Evolutionary conservation across 1,140 invertebrate genomes (phyloP).

Genomic region (Aricia agestis): DNA sequence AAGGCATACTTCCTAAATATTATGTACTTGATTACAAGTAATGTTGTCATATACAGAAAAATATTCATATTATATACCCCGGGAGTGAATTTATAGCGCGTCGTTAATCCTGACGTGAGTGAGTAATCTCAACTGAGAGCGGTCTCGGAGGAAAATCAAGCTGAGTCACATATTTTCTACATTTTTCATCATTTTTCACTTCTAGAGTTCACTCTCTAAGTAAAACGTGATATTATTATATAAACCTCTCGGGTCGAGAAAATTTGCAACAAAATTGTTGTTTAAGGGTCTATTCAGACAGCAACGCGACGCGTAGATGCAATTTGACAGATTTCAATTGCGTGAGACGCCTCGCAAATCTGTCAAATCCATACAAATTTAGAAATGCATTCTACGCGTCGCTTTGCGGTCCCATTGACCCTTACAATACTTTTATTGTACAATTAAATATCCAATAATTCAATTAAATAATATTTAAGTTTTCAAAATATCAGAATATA

Average conservation of each 20-base stretch:
- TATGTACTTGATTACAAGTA: background rate
- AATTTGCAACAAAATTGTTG: background rate
- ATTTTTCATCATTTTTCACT: slow-evolving; percentile 67
- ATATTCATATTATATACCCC: slow-evolving; percentile 26
- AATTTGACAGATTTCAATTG: no score
- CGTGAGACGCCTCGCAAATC: no score
- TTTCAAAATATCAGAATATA: no score
- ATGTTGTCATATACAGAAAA: slow-evolving; percentile 6
- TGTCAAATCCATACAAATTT: no score
- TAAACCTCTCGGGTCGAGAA: background rate
- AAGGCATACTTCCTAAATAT: background rate
- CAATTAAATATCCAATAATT: no score
- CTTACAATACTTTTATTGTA: no score
- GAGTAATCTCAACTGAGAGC: slow-evolving; percentile 39
- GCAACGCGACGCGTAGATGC: no score
- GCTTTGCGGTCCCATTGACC: no score
- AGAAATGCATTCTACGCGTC: no score
- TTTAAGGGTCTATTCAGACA: background rate
- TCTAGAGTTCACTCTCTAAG: slow-evolving; percentile 39
- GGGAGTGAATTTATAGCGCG: slow-evolving; percentile 36
- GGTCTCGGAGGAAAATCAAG: slow-evolving; percentile 56
- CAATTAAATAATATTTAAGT: no score
- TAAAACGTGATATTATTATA: slow-evolving; percentile 24
- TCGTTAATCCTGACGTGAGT: slow-evolving; percentile 47
- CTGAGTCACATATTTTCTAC: slow-evolving; percentile 56